phyloP scores from a whole-genome alignment of 2,888 invertebrate species.

The Seira musarum region DNA sequence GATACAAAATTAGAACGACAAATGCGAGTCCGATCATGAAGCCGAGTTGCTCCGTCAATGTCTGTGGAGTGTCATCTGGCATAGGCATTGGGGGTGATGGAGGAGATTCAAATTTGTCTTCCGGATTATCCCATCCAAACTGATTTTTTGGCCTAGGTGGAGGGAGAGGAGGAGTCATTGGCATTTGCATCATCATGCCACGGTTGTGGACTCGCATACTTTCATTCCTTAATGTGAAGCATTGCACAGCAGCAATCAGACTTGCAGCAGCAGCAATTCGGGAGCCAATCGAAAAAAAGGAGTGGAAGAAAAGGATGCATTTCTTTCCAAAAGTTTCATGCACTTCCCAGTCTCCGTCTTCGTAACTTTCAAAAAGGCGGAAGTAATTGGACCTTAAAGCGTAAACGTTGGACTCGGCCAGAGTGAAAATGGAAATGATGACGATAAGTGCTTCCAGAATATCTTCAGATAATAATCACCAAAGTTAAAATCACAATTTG shows the following conservation, averaged over 20 bases:
- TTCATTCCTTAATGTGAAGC: background rate
- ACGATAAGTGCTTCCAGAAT: constrained; percentile 64
- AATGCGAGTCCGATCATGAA: constrained; percentile 35
- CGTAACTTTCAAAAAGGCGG: constrained; percentile 59
- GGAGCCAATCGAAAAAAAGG: constrained; percentile 65
- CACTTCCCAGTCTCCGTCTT: constrained; percentile 61
- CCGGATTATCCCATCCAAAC: background rate
- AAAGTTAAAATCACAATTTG: too few relatives aligned
- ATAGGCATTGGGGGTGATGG: background rate
- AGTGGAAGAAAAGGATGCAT: constrained; percentile 64
- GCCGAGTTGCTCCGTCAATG: constrained; percentile 22
- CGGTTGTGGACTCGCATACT: background rate
- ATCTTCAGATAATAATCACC: too few relatives aligned
- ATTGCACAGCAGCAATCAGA: constrained; percentile 52
- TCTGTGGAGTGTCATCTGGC: background rate
- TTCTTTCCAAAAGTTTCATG: constrained; percentile 62
- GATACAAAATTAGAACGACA: constrained; percentile 44
- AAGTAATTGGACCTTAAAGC: constrained; percentile 62
- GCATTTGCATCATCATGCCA: background rate
- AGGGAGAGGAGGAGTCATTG: background rate
- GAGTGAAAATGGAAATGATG: constrained; percentile 59
- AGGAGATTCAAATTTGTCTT: background rate
- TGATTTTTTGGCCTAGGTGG: background rate
- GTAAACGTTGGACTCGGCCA: constrained; percentile 66
- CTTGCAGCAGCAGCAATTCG: constrained; percentile 61